Evolutionary conservation across 2,113 vertebrate genomes (phyloP), one percentile per base, ranked within the genome.

Genomic region (Phrynocephalus versicolor): DNA sequence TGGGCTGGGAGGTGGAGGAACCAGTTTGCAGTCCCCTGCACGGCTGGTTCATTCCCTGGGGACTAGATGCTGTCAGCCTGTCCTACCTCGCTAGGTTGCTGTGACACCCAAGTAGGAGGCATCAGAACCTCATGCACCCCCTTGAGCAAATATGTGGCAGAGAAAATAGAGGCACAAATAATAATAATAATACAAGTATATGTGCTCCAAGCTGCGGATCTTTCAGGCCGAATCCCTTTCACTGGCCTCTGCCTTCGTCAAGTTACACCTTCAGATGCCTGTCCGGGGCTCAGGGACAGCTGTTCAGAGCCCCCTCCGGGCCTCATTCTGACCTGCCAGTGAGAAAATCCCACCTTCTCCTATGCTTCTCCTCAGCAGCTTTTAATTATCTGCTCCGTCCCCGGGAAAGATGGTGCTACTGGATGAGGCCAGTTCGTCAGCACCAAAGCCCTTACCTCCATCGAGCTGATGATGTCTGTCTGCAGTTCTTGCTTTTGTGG

Each of bases 321-420:
- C 60, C 64, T 78, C 8, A 14, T 35, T 71, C 19, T 84, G 79
- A 81, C 89, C 51, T 60, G 77, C 69, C 51, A 41, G 4, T 23
- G 57, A 58, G 58, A 85, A 91, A 90, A 85, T 82, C 88, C 89
- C 87, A 92, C 85, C 88, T 89, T 83, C 85, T 88, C 60, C 3
- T 57, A 76, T 62, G 80, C 88, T 74, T 87, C 78, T 76, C 87
- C 91, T 90, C 82, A 82, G 70, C 87, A 83, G 69, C 69, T 91
- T 92, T 62, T 86, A 87, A 91, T 88, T 83, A 88, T 79, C 25
- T 65, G 79, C 64, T 90, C 77, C 77, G 81, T 87, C 88, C 84
- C 58, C 27, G 88, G n/a, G 85, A 92, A 1, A 89, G 90, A 88
- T 75, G 84, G 82, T 33, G 75, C 33, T 51, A 9, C 55, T 55